Percentiles rank a stretch among this genome's conserved stretches.
These are phyloP conservation scores for Polyodon spathula DNA, from an alignment of 2,113 vertebrate genomes.

Conservation along the genomic window DNA sequence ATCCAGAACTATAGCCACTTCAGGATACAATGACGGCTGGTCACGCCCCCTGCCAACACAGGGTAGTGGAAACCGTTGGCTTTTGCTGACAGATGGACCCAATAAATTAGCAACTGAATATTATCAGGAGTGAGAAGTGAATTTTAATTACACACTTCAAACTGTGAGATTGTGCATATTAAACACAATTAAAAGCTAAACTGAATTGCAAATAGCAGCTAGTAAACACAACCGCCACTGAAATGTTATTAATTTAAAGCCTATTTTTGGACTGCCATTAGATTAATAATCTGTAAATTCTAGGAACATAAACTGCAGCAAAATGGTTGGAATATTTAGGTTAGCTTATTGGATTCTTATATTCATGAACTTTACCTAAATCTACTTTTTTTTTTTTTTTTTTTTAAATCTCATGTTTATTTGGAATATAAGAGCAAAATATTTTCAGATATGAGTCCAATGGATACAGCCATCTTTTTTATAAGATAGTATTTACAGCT, in stretches of 20 bases:
- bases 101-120: constrained; percentile 13
- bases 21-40: not conserved
- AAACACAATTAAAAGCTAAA: not conserved
- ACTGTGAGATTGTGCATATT: constrained; percentile 2
- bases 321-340: no score
- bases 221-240: constrained; percentile 25
- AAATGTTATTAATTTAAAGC: not conserved
- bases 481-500: no score
- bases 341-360: no score
- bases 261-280: constrained; percentile 4
- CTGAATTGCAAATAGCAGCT: not conserved
- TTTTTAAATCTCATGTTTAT: no score
- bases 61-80: not conserved
- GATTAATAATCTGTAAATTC: no score
- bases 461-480: no score
- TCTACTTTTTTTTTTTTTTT: no score
- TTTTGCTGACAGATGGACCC: constrained; percentile 7
- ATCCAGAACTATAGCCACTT: not conserved
- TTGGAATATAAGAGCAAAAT: no score
- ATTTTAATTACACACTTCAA: constrained; percentile 7
- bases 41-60: not conserved
- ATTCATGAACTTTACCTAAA: no score
- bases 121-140: not conserved
- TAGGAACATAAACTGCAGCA: no score
- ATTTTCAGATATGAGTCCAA: no score